A percentile compares a stretch with the other conserved stretches of the same genome.
These are phyloP conservation scores for Terebella lapidaria DNA, from an alignment of 2,888 invertebrate species.

Conservation along the genomic window DNA sequence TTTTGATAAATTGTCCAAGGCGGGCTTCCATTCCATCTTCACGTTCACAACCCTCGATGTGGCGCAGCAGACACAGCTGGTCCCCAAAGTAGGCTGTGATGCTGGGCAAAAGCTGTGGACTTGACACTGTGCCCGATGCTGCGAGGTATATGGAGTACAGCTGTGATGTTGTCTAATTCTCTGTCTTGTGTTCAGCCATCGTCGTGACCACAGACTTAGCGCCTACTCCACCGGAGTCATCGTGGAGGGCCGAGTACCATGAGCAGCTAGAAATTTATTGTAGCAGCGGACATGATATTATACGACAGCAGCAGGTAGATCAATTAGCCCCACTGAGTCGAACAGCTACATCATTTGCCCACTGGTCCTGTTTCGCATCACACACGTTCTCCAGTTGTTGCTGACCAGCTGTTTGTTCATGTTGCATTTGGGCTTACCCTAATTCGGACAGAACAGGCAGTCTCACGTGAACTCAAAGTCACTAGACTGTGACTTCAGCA, in stretches of 20 bases:
- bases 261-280: neutral
- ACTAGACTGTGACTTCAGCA: too few species aligned
- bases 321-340: neutral
- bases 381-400: neutral
- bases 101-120: neutral
- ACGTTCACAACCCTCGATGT: slow-evolving; percentile 1
- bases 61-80: neutral
- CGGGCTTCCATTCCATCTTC: neutral
- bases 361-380: neutral
- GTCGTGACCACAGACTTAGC: neutral
- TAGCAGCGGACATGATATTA: neutral
- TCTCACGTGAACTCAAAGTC: neutral
- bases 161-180: neutral
- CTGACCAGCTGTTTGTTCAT: neutral
- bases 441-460: neutral
- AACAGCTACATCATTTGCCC: neutral
- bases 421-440: neutral
- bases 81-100: neutral
- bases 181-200: neutral
- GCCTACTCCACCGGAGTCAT: neutral
- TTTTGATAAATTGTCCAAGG: neutral
- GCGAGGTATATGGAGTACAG: slow-evolving; percentile 3
- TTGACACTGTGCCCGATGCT: neutral
- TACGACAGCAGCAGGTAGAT: neutral
- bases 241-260: neutral